Evolutionary conservation across 23 tunicate genomes (phyloP).

Genomic region (Styela clava): DNA sequence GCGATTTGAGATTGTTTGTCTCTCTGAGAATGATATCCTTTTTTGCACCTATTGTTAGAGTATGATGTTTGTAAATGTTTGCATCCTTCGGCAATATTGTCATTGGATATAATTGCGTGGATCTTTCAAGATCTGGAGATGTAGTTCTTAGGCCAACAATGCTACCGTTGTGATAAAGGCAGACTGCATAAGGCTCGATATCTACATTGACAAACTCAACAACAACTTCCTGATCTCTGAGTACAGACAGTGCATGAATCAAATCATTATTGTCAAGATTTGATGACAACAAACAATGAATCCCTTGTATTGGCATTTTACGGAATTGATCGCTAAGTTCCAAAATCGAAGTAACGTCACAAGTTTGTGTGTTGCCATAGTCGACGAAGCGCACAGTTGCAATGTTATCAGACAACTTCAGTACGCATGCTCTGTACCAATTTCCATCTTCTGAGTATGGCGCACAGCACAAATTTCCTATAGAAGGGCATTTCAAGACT

Average conservation of each 20-base stretch:
- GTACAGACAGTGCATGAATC: slow-evolving; percentile 12
- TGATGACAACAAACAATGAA: slow-evolving; percentile 23
- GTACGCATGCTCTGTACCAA: slow-evolving; percentile 63
- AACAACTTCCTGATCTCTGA: slow-evolving; percentile 34
- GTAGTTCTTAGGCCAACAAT: slow-evolving; percentile 9
- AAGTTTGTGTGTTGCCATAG: slow-evolving; percentile 44
- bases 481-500: not conserved
- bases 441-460: slow-evolving; percentile 35
- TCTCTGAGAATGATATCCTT: not conserved
- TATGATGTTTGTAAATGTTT: not conserved
- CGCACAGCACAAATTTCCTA: slow-evolving; percentile 41
- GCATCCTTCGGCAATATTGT: not conserved
- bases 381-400: slow-evolving; percentile 48
- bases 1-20: not conserved
- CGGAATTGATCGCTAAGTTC: slow-evolving; percentile 19
- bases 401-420: slow-evolving; percentile 7
- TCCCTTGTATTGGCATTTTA: slow-evolving; percentile 41
- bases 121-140: not conserved
- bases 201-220: slow-evolving; percentile 41
- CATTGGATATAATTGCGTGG: not conserved
- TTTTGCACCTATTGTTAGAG: not conserved
- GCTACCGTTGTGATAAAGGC: slow-evolving; percentile 26
- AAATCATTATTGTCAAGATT: slow-evolving; percentile 10
- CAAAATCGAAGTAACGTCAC: slow-evolving; percentile 14
- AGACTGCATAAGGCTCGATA: slow-evolving; percentile 25